Percentiles rank a stretch among this genome's conserved stretches.
Conservation (phyloP, 1,140 invertebrate species). For the Orius insidiosus region DNA sequence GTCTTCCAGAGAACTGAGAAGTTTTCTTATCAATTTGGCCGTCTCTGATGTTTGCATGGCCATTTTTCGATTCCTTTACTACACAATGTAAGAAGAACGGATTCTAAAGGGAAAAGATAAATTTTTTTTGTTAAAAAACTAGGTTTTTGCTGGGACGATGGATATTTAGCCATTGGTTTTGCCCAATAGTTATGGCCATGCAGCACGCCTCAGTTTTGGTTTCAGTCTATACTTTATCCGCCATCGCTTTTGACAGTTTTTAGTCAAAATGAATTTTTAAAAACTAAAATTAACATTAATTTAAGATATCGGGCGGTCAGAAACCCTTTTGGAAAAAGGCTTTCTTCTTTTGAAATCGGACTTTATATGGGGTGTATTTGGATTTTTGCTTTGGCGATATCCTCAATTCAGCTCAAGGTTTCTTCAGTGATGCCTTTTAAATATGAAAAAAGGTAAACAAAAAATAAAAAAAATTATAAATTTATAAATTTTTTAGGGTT, state of each 20-base stretch:
- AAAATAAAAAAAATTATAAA: background rate
- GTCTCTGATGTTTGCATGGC: slow-evolving; percentile 29
- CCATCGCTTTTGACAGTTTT: slow-evolving; percentile 29
- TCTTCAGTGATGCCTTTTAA: slow-evolving; percentile 23
- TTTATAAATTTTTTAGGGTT: slow-evolving; percentile 16
- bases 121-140: background rate
- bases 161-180: slow-evolving; percentile 27
- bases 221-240: slow-evolving; percentile 28
- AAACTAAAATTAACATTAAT: background rate
- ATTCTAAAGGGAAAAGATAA: background rate
- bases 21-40: slow-evolving; percentile 28
- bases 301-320: slow-evolving; percentile 28
- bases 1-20: slow-evolving; percentile 23
- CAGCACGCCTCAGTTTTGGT: slow-evolving; percentile 27
- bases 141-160: slow-evolving; percentile 28
- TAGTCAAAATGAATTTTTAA: background rate
- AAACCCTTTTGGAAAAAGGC: slow-evolving; percentile 25
- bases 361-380: slow-evolving; percentile 30
- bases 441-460: slow-evolving; percentile 22
- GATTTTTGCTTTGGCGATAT: slow-evolving; percentile 26
- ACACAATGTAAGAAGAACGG: slow-evolving; percentile 24
- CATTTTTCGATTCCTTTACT: slow-evolving; percentile 30
- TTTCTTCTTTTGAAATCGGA: slow-evolving; percentile 22
- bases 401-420: slow-evolving; percentile 28
- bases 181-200: slow-evolving; percentile 27